These are phyloP conservation scores for Barypeithes pellucidus DNA, from an alignment of 2,888 invertebrate species.

Conservation along the genomic window DNA sequence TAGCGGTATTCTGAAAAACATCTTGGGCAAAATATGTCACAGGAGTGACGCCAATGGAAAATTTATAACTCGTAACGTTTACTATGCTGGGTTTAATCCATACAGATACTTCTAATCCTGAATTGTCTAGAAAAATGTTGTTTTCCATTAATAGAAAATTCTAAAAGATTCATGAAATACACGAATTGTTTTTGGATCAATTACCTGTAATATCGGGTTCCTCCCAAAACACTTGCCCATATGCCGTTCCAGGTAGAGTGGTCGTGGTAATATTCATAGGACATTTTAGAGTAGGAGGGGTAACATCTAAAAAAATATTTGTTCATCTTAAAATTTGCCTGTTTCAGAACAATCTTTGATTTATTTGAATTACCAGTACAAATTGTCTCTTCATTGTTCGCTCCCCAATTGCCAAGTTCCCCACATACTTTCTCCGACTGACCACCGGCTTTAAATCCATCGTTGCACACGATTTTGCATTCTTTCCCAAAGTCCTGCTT, in stretches of 20 bases:
- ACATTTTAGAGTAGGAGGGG: conserved; percentile 75
- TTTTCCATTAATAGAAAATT: neutral
- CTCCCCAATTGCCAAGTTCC: conserved; percentile 74
- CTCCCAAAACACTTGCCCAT: conserved; percentile 73
- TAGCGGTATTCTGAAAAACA: conserved; percentile 74
- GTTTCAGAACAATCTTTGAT: conserved; percentile 59
- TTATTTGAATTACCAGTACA: conserved; percentile 61
- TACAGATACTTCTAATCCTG: conserved; percentile 72
- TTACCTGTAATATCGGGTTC: conserved; percentile 67
- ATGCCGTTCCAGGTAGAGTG: conserved; percentile 72
- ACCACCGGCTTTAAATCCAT: conserved; percentile 76
- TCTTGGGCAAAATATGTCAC: conserved; percentile 79
- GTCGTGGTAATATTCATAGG: conserved; percentile 72
- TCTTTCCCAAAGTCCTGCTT: conserved; percentile 75
- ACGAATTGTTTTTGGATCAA: neutral
- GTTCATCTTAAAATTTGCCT: neutral
- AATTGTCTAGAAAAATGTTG: conserved; percentile 74
- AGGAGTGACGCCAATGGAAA: conserved; percentile 74
- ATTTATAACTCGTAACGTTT: conserved; percentile 69
- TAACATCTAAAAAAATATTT: conserved; percentile 70
- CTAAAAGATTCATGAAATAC: neutral
- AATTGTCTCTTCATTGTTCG: conserved; percentile 66
- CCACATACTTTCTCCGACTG: conserved; percentile 74
- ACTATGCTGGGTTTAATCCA: conserved; percentile 76
- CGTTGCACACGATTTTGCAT: conserved; percentile 75